A percentile compares a stretch with the other conserved stretches of the same genome.
phyloP scores from a whole-genome alignment of 2,888 invertebrate species.

The Sphecodes monilicornis region DNA sequence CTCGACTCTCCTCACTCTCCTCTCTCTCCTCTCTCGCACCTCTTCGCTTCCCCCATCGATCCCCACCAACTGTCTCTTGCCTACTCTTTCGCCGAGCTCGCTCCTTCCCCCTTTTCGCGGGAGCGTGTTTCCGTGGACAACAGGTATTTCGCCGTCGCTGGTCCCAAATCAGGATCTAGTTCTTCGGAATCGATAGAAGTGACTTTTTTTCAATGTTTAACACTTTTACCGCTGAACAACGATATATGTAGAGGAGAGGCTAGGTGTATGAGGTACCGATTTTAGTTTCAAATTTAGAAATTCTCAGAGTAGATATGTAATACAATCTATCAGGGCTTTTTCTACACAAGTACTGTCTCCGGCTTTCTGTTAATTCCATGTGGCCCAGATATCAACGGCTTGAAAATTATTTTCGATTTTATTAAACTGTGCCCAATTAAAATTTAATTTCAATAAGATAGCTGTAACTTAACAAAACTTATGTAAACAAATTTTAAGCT shows the following conservation, averaged over 20 bases:
- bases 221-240: neutral
- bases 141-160: conserved; percentile 59
- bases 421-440: no score
- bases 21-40: conserved; percentile 30
- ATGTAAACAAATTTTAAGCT: no score
- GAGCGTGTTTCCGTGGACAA: conserved; percentile 61
- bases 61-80: conserved; percentile 44
- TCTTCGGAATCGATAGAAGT: neutral
- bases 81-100: conserved; percentile 51
- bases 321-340: no score
- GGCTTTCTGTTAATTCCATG: no score
- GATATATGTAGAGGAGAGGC: neutral
- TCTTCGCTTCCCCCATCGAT: conserved; percentile 13
- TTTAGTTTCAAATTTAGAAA: neutral
- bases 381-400: no score
- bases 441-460: no score
- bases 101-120: conserved; percentile 70
- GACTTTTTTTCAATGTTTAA: neutral
- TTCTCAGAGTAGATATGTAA: no score
- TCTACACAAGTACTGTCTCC: no score
- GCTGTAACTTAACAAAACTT: no score
- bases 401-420: no score
- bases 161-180: neutral
- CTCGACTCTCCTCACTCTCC: conserved; percentile 58
- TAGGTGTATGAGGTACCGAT: neutral